Base-by-base conservation (phyloP, 1,140 invertebrate genomes). In the Papilio polyxenes region DNA sequence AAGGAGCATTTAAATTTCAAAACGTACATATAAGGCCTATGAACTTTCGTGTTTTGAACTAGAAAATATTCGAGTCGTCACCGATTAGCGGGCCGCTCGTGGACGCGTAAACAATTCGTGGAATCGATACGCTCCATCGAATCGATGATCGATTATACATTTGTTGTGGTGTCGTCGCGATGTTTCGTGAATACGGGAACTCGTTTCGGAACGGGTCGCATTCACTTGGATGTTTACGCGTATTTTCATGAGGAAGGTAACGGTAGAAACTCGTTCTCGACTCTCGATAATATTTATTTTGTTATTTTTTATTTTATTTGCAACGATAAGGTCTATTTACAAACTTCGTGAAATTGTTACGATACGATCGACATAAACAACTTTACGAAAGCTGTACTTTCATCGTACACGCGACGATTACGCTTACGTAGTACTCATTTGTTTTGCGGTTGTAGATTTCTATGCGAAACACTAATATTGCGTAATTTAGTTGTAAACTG, bases 191-290 rank as follows among this genome's bases (percentile, higher is more conserved):
- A 72, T 72, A 86, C 85, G 83, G 72, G 83, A 84, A 88, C 87
- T 83, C 83, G 88, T 86, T 87, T 75, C 65, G 56, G 79, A 87
- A 89, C 88, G 87, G 83, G 90, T 90, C 89, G 81, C 85, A 79
- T 65, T 80, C 20, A 44, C 56, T 80, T 48, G 78, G 37, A 81
- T 89, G 89, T 90, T 91, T 90, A 89, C 89, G 83, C 85, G 85
- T 88, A 84, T 86, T 88, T 92, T 92, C 90, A 92, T 88, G 78
- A 92, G 89, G 80, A 82, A 86, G 83, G 82, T 92, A 93, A 93
- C 91, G 89, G 92, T 92, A 92, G 72, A 92, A 93, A 93, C 92
- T 81, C 83, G 91, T 92, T 92, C 82, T 82, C 80, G 84, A 85
- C 87, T 87, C 85, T 87, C 83, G 83, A 85, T 88, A 83, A 20